phyloP scores from a whole-genome alignment of 2,797 vertebrate species.

The Xerus rutilus region DNA sequence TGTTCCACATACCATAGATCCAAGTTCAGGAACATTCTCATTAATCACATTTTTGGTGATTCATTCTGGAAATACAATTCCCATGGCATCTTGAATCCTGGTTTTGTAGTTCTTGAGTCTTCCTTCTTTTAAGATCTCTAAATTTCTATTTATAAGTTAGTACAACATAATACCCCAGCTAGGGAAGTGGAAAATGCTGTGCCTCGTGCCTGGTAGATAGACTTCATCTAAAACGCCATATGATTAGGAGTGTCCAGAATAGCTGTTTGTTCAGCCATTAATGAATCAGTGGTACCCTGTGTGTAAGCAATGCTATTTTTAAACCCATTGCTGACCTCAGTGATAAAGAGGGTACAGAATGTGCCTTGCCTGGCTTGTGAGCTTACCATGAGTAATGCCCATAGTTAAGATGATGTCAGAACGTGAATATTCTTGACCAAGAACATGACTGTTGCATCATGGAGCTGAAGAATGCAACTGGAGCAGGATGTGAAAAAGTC shows the following conservation, averaged over 20 bases:
- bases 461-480: not conserved
- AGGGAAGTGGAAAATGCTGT: not conserved
- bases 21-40: not conserved
- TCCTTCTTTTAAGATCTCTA: not conserved
- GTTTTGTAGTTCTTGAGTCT: not conserved
- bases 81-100: not conserved
- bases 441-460: conserved; percentile 28
- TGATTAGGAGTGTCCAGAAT: not conserved
- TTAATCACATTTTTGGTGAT: conserved; percentile 18
- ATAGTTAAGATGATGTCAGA: conserved; percentile 67
- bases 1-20: not conserved
- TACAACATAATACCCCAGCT: not conserved
- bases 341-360: conserved; percentile 75
- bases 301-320: conserved; percentile 76
- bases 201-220: not conserved
- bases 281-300: conserved; percentile 62
- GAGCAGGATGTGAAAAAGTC: not conserved
- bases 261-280: conserved; percentile 5
- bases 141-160: not conserved
- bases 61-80: conserved; percentile 28
- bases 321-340: conserved; percentile 72
- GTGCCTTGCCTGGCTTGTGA: conserved; percentile 61
- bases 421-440: conserved; percentile 46
- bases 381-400: conserved; percentile 39
- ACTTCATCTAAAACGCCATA: not conserved